A percentile compares a stretch with the other conserved stretches of the same genome.
Conservation (phyloP, 92 coral and sea anemone species). For the Diadumene lineata region DNA sequence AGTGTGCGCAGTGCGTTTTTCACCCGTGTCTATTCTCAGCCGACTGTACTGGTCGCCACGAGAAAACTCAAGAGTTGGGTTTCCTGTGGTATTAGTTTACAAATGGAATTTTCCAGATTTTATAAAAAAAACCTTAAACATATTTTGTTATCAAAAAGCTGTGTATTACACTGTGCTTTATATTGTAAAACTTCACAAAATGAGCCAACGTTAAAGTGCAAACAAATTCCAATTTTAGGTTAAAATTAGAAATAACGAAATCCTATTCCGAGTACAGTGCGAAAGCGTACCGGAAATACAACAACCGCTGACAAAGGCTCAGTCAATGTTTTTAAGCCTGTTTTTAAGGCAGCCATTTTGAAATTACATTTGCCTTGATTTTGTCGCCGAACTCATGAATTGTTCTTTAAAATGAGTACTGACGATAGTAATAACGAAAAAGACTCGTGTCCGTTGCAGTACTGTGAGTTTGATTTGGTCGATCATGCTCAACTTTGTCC, state of each 20-base stretch:
- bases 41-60: no score
- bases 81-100: no score
- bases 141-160: no score
- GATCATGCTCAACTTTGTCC: conserved; percentile 96
- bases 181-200: no score
- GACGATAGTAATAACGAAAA: conserved; percentile 87
- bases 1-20: no score
- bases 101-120: no score
- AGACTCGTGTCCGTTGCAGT: conserved; percentile 95
- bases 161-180: no score
- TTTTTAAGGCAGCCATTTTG: background rate
- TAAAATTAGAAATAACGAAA: background rate
- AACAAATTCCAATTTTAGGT: no score
- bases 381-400: conserved; percentile 2
- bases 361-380: background rate
- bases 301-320: conserved; percentile 27
- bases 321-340: background rate
- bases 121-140: no score
- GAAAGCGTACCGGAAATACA: background rate
- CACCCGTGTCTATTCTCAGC: no score
- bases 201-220: no score
- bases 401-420: conserved; percentile 17
- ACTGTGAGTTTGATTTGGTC: conserved; percentile 82
- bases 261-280: background rate
- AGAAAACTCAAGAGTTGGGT: no score